Base-by-base conservation (phyloP, 2,888 invertebrate genomes). In the Junonia oenone region DNA sequence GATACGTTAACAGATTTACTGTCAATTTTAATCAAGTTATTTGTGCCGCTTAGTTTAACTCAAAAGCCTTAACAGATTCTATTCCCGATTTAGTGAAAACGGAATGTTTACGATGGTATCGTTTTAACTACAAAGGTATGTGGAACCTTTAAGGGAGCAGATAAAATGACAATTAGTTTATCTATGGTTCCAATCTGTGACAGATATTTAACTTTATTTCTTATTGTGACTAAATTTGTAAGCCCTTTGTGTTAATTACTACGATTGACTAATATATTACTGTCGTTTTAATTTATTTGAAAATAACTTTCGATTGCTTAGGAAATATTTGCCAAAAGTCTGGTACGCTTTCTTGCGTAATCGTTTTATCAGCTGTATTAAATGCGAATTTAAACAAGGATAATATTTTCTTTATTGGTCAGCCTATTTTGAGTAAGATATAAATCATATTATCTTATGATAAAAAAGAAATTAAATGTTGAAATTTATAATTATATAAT, bases 1-100 rank as follows among this genome's bases (percentile, higher is more conserved):
- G 65, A 50, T 53, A 45, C 56, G 60, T 64, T 66, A 67, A 68
- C 66, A 63, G 66, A 69, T 68, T 62, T 61, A 61, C 61, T 67
- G 71, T 67, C 68, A 67, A 55, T 47, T 62, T 65, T 68, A 66
- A 70, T 68, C 69, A 67, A 68, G 68, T 65, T 65, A 66, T 68
- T 70, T 63, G 61, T 66, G 63, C 49, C 58, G 59, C 49, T 56
- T 47, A 55, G 55, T 61, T 61, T 56, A 55, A 56, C 56, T 61
- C 54, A 54, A 52, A 11, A 38, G 48, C 53, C 49, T 53, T 51
- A 59, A 51, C 43, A 48, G 66, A 63, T 67, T 63, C 53, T 48
- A 61, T 59, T 57, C 64, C 61, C 57, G 67, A 59, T 68, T 65
- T 61, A 62, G 65, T 65, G 60, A 64, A 67, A 66, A 65, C 57